Evolutionary conservation across 2,888 invertebrate species (phyloP).

Genomic region (Ptychoptera albimana): DNA sequence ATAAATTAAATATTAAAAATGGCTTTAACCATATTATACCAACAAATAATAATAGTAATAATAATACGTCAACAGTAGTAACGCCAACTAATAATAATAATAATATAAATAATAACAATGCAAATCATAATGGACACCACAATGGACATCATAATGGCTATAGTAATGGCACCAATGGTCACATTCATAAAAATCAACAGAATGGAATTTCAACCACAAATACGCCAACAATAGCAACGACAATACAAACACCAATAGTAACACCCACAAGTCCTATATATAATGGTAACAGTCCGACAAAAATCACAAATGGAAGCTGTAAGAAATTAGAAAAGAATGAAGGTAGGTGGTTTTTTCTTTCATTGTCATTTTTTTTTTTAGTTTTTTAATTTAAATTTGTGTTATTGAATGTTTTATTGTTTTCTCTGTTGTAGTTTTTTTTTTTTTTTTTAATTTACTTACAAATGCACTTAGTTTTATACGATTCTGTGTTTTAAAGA

Average conservation of each 20-base stretch:
- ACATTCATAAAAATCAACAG: neutral
- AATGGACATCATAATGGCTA: neutral
- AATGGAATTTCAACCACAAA: neutral
- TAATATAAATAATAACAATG: conserved; percentile 8
- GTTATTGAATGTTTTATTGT: neutral
- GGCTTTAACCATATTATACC: neutral
- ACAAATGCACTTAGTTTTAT: too few relatives aligned
- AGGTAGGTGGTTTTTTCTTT: neutral
- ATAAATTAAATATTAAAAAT: conserved; percentile 15
- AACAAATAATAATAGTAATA: too few relatives aligned
- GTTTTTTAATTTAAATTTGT: neutral
- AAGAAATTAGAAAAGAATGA: neutral
- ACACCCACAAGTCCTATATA: conserved; percentile 2
- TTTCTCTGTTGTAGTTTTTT: conserved; percentile 2
- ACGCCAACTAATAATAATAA: neutral
- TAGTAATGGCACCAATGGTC: conserved; percentile 1
- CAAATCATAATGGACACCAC: neutral
- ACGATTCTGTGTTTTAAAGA: too few relatives aligned
- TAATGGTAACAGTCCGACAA: neutral
- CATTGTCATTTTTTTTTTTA: neutral
- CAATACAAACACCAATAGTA: conserved; percentile 8
- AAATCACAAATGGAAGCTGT: neutral
- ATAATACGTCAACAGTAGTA: neutral
- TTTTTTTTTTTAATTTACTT: conserved; percentile 2
- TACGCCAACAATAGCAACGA: neutral